These are phyloP conservation scores for Petrolisthes cinctipes DNA, from an alignment of 2,888 invertebrate genomes.

Conservation along the genomic window DNA sequence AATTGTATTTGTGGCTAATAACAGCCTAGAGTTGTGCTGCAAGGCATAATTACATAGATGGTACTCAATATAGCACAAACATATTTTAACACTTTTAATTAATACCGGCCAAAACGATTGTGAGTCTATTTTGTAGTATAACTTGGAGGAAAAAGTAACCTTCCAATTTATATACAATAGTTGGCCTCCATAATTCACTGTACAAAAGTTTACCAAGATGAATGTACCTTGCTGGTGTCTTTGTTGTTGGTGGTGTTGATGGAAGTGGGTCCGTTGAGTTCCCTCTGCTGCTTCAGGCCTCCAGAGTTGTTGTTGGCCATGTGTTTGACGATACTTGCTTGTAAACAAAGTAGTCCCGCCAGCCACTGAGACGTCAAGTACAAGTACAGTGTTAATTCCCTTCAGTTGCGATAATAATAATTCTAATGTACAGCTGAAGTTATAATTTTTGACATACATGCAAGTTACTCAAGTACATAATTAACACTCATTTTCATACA, in stretches of 20 bases:
- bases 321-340: constrained; percentile 61
- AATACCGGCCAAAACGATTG: too few species aligned
- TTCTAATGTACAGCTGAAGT: too few species aligned
- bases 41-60: too few species aligned
- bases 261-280: constrained; percentile 39
- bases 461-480: too few species aligned
- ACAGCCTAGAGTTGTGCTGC: too few species aligned
- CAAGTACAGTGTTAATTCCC: background rate
- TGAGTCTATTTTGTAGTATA: too few species aligned
- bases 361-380: constrained; percentile 52
- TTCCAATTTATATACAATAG: background rate
- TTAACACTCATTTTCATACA: too few species aligned
- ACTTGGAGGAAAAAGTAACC: too few species aligned
- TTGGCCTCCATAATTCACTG: background rate
- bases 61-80: too few species aligned
- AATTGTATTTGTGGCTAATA: too few species aligned
- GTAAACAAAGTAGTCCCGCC: constrained; percentile 56
- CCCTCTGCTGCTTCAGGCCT: constrained; percentile 30
- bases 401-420: background rate
- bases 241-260: constrained; percentile 6
- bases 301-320: constrained; percentile 38
- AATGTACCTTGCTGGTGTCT: background rate
- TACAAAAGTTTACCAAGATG: background rate
- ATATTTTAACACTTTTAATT: too few species aligned
- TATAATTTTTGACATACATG: too few species aligned